Evolutionary conservation across 1,140 invertebrate genomes (phyloP).

Genomic region (Pseudachorutes palmiensis): DNA sequence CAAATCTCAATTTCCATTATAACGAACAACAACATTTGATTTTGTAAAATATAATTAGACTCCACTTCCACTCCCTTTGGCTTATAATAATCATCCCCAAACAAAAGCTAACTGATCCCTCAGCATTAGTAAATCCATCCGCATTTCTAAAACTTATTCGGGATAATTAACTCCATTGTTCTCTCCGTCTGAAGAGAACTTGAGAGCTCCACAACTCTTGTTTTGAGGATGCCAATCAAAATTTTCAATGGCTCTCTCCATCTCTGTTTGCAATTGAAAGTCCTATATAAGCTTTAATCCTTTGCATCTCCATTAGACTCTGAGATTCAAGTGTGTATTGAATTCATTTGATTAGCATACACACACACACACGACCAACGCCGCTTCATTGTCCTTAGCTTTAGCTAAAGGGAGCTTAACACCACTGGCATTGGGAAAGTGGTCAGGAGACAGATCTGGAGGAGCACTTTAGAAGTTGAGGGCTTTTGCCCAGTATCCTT

Average conservation of each 20-base stretch:
- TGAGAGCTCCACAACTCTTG: neutral
- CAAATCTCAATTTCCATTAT: too few species aligned
- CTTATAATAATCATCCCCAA: neutral
- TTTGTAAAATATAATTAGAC: neutral
- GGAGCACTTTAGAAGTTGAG: neutral
- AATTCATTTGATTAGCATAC: conserved; percentile 11
- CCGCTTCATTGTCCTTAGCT: conserved; percentile 5
- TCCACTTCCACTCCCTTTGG: neutral
- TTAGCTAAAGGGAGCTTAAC: neutral
- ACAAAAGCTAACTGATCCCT: neutral
- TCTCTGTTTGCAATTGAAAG: neutral
- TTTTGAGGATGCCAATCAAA: neutral
- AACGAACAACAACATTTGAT: neutral
- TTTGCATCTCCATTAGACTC: conserved; percentile 4
- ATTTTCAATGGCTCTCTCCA: neutral
- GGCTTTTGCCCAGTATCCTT: neutral
- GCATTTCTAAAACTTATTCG: neutral
- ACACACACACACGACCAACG: neutral
- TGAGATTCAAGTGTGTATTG: neutral
- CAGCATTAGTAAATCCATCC: neutral
- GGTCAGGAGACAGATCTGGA: too few species aligned
- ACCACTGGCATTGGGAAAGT: too few species aligned
- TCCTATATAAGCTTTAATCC: too few species aligned
- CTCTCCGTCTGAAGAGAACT: neutral
- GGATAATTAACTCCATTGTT: conserved; percentile 12